These are phyloP conservation scores for Synergus japonicus DNA, from an alignment of 2,888 invertebrate species.

Conservation along the genomic window DNA sequence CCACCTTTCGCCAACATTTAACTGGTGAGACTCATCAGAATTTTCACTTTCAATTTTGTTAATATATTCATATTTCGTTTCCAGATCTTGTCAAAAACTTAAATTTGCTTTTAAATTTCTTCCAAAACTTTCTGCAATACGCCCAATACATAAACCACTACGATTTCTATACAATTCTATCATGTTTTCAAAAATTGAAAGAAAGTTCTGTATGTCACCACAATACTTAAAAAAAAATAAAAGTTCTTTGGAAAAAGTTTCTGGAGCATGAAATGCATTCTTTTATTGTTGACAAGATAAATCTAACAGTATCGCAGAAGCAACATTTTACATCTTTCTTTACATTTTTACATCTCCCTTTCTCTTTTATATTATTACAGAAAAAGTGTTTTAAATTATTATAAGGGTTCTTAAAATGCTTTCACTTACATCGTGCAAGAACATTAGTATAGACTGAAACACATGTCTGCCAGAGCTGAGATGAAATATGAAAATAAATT, in stretches of 20 bases:
- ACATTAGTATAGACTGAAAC: slow-evolving; percentile 25
- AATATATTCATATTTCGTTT: no score
- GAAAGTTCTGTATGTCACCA: background rate
- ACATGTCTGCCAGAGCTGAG: slow-evolving; percentile 39
- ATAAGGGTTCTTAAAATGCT: background rate
- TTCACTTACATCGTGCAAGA: slow-evolving; percentile 8
- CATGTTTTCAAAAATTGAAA: background rate
- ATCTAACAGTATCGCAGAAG: background rate
- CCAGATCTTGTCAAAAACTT: no score
- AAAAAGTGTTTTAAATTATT: background rate
- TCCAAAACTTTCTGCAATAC: no score
- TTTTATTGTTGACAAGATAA: background rate
- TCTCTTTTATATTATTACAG: background rate
- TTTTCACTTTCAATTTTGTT: background rate
- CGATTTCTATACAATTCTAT: background rate
- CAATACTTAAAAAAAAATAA: background rate
- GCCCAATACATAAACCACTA: no score
- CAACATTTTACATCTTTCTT: no score
- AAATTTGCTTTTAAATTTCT: no score
- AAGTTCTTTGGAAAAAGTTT: background rate
- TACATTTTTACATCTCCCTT: no score
- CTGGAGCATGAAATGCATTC: background rate
- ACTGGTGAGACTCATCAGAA: slow-evolving; percentile 81
- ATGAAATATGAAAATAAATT: slow-evolving; percentile 49
- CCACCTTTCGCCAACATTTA: slow-evolving; percentile 87